These are phyloP conservation scores for Vombatus ursinus DNA, from an alignment of 2,113 vertebrate species.

Conservation along the genomic window DNA sequence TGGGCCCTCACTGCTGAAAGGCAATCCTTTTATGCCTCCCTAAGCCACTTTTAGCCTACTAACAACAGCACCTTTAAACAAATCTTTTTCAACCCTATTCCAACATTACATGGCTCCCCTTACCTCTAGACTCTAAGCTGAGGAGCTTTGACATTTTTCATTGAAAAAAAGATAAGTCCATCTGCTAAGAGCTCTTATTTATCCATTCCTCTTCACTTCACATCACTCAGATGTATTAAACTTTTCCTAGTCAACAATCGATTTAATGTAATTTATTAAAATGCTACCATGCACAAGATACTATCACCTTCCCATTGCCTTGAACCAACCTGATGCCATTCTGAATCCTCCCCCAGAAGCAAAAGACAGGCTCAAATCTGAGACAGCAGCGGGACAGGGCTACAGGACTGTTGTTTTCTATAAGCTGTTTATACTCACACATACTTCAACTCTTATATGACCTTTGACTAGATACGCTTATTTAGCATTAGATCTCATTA, in stretches of 20 bases:
- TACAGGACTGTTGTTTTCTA: background rate
- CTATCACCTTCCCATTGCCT: background rate
- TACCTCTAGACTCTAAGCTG: background rate
- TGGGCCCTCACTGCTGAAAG: background rate
- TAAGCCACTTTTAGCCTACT: background rate
- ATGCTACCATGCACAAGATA: background rate
- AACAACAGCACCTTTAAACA: too few species aligned
- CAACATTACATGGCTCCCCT: background rate
- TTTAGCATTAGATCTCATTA: background rate
- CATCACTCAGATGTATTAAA: background rate
- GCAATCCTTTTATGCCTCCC: background rate
- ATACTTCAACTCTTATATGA: background rate
- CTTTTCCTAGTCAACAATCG: background rate
- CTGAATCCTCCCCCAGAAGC: background rate
- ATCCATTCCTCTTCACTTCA: background rate
- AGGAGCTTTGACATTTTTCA: background rate
- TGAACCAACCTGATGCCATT: background rate
- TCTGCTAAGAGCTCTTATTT: background rate
- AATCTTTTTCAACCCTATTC: background rate
- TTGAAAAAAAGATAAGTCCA: background rate
- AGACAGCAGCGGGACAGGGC: background rate
- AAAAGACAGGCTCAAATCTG: background rate
- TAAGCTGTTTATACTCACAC: background rate
- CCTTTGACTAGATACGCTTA: background rate
- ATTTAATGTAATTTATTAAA: background rate